phyloP scores from a whole-genome alignment of 2,113 vertebrate genomes.

The Eubucco bourcierii region DNA sequence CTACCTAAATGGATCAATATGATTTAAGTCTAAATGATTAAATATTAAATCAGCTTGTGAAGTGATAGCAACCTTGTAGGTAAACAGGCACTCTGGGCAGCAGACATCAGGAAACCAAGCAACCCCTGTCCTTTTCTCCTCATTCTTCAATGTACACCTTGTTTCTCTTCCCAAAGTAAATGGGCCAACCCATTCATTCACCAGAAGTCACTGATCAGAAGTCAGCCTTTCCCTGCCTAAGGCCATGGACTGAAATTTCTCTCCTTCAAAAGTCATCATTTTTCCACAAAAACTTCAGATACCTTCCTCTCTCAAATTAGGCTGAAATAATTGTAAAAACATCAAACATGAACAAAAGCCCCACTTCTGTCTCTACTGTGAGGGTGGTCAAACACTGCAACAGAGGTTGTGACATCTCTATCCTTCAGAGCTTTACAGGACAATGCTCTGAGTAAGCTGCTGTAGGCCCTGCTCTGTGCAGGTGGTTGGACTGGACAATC shows the following conservation, averaged over 20 bases:
- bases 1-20: neutral
- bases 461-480: neutral
- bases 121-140: neutral
- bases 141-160: accelerated
- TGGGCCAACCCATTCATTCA: accelerated
- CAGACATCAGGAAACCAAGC: neutral
- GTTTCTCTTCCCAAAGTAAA: neutral
- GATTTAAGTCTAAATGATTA: neutral
- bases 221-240: neutral
- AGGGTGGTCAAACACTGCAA: neutral
- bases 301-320: neutral
- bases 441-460: neutral
- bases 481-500: neutral
- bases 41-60: neutral
- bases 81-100: neutral
- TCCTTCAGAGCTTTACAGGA: neutral
- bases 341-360: neutral
- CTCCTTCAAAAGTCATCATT: neutral
- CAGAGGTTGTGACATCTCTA: neutral
- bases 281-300: neutral
- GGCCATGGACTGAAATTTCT: neutral
- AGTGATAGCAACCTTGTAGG: neutral
- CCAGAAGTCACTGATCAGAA: neutral
- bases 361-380: no score
- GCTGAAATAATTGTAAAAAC: neutral